Evolutionary conservation across 37 sponge, comb jelly and placozoan species (phyloP).

Genomic region (Mnemiopsis leidyi): DNA sequence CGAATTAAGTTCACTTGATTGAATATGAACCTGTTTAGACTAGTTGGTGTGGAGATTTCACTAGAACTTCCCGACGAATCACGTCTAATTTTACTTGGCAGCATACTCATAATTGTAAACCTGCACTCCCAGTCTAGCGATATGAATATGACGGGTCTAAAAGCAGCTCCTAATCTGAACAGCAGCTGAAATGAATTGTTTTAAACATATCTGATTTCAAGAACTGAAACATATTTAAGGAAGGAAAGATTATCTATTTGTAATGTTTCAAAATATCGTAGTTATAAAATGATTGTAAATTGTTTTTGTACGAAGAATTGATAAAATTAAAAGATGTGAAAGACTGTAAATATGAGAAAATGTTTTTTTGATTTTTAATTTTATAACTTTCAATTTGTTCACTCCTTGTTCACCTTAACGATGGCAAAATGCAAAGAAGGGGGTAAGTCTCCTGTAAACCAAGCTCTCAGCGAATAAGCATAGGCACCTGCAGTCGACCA

Average conservation of each 20-base stretch:
- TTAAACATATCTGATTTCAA: neutral
- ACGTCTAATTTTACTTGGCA: neutral
- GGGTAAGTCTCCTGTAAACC: neutral
- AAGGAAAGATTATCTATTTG: too few relatives aligned
- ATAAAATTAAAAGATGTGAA: too few relatives aligned
- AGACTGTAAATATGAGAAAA: too few relatives aligned
- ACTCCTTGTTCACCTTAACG: too few relatives aligned
- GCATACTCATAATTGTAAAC: slow-evolving; percentile 1
- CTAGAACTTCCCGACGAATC: neutral
- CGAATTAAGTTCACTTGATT: too few relatives aligned
- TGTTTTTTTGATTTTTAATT: too few relatives aligned
- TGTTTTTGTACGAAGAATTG: too few relatives aligned
- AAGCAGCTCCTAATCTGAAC: neutral
- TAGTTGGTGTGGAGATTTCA: neutral
- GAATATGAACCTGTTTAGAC: slow-evolving; percentile 5
- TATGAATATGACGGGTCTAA: slow-evolving; percentile 19
- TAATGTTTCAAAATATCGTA: too few relatives aligned
- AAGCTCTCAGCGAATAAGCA: neutral
- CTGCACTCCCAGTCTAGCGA: slow-evolving; percentile 10
- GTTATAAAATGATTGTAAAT: too few relatives aligned
- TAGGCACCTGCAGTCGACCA: neutral
- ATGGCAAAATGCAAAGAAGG: neutral
- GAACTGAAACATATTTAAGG: too few relatives aligned
- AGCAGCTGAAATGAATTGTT: neutral
- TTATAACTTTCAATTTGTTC: too few relatives aligned